Base-by-base conservation (phyloP, 2,888 invertebrate species). In the Tethea ocularis region DNA sequence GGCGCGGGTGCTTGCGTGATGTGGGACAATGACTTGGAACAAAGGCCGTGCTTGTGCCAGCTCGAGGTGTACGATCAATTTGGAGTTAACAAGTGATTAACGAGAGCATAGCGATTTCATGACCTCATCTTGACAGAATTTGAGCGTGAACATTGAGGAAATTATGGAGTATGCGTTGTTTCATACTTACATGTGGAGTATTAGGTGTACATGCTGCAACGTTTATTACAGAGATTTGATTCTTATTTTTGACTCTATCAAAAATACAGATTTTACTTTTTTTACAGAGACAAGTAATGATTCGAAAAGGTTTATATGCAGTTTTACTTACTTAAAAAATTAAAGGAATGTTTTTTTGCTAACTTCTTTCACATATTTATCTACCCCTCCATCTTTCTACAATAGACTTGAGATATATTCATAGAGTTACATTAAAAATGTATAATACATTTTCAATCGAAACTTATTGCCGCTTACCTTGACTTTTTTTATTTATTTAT, bases 21-120 rank as follows among this genome's bases (percentile, higher is more conserved):
- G 74, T 75, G 66, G 76, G 77, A 77, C 84, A 85, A 82, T 70
- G 64, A 59, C 68, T 60, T 67, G 62, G 62, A 68, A 70, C 80
- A 82, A 76, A 83, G 79, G 78, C 73, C 72, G 54, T 26, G 26
- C 10, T 61, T 61, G 60, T 69, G 68, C 64, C 60, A 56, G 20
- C 54, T 41, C 7, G 52, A 26, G 24, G 17, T 63, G 69, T 69
- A 64, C 69, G 71, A 77, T 74, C 74, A 71, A 72, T 74, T 75
- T 72, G 60, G 61, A 70, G 63, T 68, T 64, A 77, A 66, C 73
- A 63, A 78, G 78, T 77, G 75, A 79, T 78, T 78, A 78, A 72
- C 69, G 67, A 67, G 66, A 71, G 62, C 58, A 63, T 66, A 70
- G 76, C 73, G 75, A 68, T 67, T 68, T 74, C 69, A 69, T 81